Conservation (phyloP, 2,888 invertebrate species). For the Psylliodes chrysocephalus region DNA sequence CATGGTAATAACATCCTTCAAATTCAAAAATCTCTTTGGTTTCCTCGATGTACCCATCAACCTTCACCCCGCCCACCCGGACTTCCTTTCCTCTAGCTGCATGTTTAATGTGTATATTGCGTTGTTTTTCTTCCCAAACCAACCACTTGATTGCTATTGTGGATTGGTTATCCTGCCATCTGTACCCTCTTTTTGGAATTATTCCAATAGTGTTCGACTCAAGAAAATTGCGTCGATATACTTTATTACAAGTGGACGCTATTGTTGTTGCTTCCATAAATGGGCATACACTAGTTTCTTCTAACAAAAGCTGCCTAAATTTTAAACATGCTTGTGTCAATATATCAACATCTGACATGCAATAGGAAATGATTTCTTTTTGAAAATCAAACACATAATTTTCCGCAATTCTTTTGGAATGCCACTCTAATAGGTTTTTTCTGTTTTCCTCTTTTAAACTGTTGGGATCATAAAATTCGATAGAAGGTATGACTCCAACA, state of each 20-base stretch:
- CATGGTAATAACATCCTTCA: conserved; percentile 42
- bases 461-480: conserved; percentile 29
- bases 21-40: conserved; percentile 42
- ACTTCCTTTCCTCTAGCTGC: conserved; percentile 40
- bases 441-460: conserved; percentile 4
- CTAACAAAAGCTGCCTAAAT: conserved; percentile 24
- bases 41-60: conserved; percentile 37
- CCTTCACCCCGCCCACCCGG: conserved; percentile 31
- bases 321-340: conserved; percentile 18
- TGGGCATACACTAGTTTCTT: conserved; percentile 30
- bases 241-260: conserved; percentile 48
- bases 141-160: conserved; percentile 36
- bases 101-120: conserved; percentile 39
- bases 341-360: conserved; percentile 43
- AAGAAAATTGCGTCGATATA: conserved; percentile 48
- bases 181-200: conserved; percentile 50
- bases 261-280: conserved; percentile 50
- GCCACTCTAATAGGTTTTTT: conserved; percentile 32
- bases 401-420: conserved; percentile 15
- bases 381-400: conserved; percentile 51
- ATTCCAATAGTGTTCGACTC: conserved; percentile 50
- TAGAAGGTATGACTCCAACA: conserved; percentile 26
- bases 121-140: conserved; percentile 33
- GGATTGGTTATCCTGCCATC: conserved; percentile 38
- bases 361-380: conserved; percentile 48